Base-by-base conservation (phyloP, 2,888 invertebrate species). In the Drosophila ustulata region DNA sequence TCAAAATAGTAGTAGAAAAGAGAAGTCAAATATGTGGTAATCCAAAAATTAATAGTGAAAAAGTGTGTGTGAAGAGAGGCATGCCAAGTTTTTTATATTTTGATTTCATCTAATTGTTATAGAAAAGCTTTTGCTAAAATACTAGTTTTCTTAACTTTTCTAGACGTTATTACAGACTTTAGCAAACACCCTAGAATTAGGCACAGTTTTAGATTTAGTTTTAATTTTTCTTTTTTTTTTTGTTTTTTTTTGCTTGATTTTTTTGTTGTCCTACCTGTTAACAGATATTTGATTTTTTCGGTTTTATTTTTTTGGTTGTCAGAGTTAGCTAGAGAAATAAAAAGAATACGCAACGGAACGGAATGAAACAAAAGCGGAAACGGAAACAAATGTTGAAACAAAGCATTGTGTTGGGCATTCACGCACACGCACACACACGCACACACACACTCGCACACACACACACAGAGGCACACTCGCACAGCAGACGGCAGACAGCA, bases 261-360 rank as follows among this genome's bases (percentile, higher is more conserved):
- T 59, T 52, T 66, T 30, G 28, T 62, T 53, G 47, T 50, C 80
- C 80, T 80, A 80, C 80, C 80, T 80, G 80, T 77, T 82, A 59
- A 34, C 30, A 62, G 47, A 59, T 62, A 45, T 69, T 56, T 11
- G n/a, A n/a, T 34, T 34, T 51, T 30, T 39, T 3, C 5, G 7
- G 11, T 28, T 34, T 25, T 43, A 23, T 43, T n/a, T n/a, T 26
- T 59, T 62, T 62, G 43, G 23, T 59, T 74, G 73, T 64, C 69
- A 69, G 69, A 63, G 53, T 75, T 62, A 71, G 71, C 67, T 66
- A 47, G 65, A 56, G 57, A 78, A 72, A 77, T 59, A 26, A 58
- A 67, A 74, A 66, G 51, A 62, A 64, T 61, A 73, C 50, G 82
- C 80, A 82, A 70, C 64, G 53, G 43, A 79, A 82, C 65, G 66